Evolutionary conservation across 2,888 invertebrate genomes (phyloP).

Genomic region (Callosobruchus maculatus): DNA sequence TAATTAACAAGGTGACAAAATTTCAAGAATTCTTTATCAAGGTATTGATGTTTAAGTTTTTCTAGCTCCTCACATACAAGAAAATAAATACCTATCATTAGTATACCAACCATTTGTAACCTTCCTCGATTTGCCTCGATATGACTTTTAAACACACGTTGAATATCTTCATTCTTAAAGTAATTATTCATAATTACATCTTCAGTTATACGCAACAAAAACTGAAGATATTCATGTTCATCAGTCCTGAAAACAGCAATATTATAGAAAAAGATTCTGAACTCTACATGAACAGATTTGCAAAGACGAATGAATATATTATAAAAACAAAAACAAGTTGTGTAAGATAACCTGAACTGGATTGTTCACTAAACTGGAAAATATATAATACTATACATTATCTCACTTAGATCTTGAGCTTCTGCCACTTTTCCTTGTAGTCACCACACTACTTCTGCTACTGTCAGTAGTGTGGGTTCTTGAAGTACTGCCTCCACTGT

Average conservation of each 20-base stretch:
- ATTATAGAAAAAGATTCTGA: too few relatives aligned
- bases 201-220: slow-evolving; percentile 51
- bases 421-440: neutral
- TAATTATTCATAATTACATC: slow-evolving; percentile 55
- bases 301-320: too few relatives aligned
- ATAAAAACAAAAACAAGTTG: too few relatives aligned
- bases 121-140: slow-evolving; percentile 49
- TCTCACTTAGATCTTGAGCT: neutral
- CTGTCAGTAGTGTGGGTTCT: neutral
- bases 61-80: too few relatives aligned
- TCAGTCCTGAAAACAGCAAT: slow-evolving; percentile 22
- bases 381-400: neutral
- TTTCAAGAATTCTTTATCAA: too few relatives aligned
- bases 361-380: too few relatives aligned
- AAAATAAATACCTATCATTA: neutral
- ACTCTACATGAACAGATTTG: too few relatives aligned
- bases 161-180: slow-evolving; percentile 53
- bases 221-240: slow-evolving; percentile 45
- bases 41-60: too few relatives aligned
- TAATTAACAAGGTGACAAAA: too few relatives aligned
- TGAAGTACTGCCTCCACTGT: neutral
- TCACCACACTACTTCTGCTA: neutral
- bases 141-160: slow-evolving; percentile 52
- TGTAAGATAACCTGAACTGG: too few relatives aligned
- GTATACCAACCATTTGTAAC: slow-evolving; percentile 47